Conservation (phyloP, 2,797 vertebrate species). For the Falco rusticolus region DNA sequence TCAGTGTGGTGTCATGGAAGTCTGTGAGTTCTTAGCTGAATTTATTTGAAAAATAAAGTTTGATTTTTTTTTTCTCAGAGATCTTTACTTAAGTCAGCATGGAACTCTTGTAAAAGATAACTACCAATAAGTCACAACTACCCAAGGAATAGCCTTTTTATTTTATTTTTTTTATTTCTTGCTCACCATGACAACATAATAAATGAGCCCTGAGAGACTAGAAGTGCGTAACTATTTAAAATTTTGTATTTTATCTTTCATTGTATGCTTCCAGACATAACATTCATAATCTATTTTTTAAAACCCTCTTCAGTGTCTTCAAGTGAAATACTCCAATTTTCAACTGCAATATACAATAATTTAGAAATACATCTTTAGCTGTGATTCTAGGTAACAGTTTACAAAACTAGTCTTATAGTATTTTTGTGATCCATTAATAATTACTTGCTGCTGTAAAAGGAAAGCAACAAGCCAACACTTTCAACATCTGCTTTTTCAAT, state of each 20-base stretch:
- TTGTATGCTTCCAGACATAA: conserved; percentile 60
- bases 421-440: conserved; percentile 70
- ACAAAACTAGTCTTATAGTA: conserved; percentile 3
- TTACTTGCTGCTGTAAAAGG: conserved; percentile 60
- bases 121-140: conserved; percentile 75
- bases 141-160: conserved; percentile 68
- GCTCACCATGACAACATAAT: conserved; percentile 76
- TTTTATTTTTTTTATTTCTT: conserved; percentile 73
- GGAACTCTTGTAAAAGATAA: conserved; percentile 77
- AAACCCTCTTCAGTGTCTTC: conserved; percentile 56
- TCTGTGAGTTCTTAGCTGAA: conserved; percentile 68
- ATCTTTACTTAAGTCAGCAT: conserved; percentile 75
- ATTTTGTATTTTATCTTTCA: conserved; percentile 67
- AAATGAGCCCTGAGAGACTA: conserved; percentile 72
- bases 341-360: conserved; percentile 28
- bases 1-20: conserved; percentile 60
- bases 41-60: conserved; percentile 77
- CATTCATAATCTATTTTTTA: conserved; percentile 50
- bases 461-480: conserved; percentile 77
- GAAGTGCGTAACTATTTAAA: conserved; percentile 62
- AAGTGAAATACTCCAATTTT: conserved; percentile 62
- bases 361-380: conserved; percentile 37
- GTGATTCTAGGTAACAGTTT: background rate
- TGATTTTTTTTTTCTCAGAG: conserved; percentile 48
- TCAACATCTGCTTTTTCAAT: conserved; percentile 90